A percentile compares a stretch with the other conserved stretches of the same genome.
phyloP scores from a whole-genome alignment of 2,797 vertebrate species.

The Hapalemur alaotrensis region DNA sequence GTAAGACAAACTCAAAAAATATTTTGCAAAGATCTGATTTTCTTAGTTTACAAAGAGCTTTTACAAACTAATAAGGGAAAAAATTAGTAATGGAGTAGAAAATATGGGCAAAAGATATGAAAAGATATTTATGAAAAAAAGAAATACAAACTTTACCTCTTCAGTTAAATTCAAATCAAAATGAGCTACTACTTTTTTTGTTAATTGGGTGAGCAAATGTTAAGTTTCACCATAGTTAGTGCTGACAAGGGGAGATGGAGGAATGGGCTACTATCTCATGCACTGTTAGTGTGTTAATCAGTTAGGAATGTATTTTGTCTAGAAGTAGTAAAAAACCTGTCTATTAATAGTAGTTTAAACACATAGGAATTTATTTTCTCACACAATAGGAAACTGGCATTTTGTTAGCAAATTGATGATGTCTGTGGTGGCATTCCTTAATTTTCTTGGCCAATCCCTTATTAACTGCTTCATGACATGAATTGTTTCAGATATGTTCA shows the following conservation, averaged over 20 bases:
- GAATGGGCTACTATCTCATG: neutral
- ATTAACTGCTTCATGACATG: neutral
- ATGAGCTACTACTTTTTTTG: neutral
- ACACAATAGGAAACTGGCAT: neutral
- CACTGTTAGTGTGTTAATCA: neutral
- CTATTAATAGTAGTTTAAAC: neutral
- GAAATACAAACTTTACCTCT: neutral
- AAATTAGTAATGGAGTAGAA: neutral
- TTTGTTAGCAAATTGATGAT: neutral
- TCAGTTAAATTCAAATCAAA: slow-evolving; percentile 33
- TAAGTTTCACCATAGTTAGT: neutral
- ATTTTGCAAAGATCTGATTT: neutral
- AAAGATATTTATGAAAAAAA: neutral
- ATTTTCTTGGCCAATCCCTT: neutral
- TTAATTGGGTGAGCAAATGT: neutral
- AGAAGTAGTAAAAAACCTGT: neutral
- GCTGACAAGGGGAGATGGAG: neutral
- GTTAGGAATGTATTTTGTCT: neutral
- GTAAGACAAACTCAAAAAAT: neutral
- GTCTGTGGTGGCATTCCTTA: neutral
- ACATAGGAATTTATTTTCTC: neutral
- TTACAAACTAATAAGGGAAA: neutral
- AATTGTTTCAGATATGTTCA: slow-evolving; percentile 22
- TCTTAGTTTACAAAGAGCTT: neutral
- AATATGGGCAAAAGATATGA: neutral